These are phyloP conservation scores for Cotesia glomerata DNA, from an alignment of 1,140 invertebrate species.

Conservation along the genomic window DNA sequence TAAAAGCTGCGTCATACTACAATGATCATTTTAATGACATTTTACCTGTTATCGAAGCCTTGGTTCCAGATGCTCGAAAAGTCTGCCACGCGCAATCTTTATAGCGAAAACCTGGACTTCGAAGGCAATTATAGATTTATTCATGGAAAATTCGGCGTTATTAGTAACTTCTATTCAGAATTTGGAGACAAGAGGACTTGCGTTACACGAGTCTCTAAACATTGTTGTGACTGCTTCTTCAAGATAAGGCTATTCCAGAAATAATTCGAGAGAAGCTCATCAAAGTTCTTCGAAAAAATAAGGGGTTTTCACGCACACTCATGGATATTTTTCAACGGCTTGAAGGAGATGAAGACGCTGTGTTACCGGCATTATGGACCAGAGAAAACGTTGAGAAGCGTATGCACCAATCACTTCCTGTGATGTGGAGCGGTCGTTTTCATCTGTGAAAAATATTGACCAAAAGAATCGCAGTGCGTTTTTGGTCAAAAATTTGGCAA, in stretches of 20 bases:
- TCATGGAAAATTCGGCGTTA: neutral
- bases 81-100: neutral
- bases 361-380: too few relatives aligned
- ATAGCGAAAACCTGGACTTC: neutral
- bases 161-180: neutral
- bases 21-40: conserved; percentile 40
- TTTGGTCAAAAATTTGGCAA: too few relatives aligned
- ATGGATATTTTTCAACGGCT: neutral
- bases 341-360: neutral
- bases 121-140: neutral
- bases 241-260: too few relatives aligned
- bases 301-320: neutral
- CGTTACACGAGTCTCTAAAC: too few relatives aligned
- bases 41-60: neutral
- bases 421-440: too few relatives aligned
- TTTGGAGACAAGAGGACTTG: neutral
- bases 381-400: too few relatives aligned
- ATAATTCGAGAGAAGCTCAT: neutral
- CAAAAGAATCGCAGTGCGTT: too few relatives aligned
- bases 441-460: too few relatives aligned
- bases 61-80: neutral
- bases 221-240: neutral
- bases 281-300: neutral
- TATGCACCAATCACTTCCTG: too few relatives aligned
- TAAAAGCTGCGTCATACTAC: conserved; percentile 49